These are phyloP conservation scores for Margarornis squamiger DNA, from an alignment of 2,797 vertebrate genomes.

Conservation along the genomic window DNA sequence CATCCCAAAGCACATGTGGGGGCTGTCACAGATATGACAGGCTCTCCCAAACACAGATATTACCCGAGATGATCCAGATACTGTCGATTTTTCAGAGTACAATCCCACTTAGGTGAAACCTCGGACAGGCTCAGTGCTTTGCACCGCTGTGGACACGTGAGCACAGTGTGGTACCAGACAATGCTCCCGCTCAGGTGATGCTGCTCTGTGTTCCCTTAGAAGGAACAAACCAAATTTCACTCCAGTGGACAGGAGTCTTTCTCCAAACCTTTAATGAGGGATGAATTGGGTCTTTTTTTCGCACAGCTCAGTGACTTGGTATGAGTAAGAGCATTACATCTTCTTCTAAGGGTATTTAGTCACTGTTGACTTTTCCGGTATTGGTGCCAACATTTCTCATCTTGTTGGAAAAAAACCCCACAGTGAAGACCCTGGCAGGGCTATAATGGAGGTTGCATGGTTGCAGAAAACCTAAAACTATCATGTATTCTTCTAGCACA, in stretches of 20 bases:
- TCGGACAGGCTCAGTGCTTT: accelerated
- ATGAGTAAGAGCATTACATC: constrained; percentile 58
- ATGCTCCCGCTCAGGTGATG: not conserved
- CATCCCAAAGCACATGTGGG: not conserved
- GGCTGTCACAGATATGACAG: not conserved
- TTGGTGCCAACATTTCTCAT: constrained; percentile 43
- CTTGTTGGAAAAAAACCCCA: not conserved
- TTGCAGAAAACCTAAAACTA: not conserved
- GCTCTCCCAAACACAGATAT: not conserved
- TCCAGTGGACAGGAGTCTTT: not conserved
- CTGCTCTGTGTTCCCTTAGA: not conserved
- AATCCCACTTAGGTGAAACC: too few relatives aligned
- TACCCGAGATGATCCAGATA: not conserved
- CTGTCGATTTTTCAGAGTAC: too few relatives aligned
- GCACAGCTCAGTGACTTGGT: not conserved
- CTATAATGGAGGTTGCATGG: not conserved
- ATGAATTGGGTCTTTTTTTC: not conserved
- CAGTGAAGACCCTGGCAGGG: constrained; percentile 37
- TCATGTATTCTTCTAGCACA: not conserved
- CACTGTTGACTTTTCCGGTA: constrained; percentile 58
- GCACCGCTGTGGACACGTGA: accelerated
- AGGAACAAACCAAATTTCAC: not conserved
- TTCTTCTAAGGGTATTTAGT: constrained; percentile 46
- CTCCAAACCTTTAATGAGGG: not conserved
- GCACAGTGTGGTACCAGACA: not conserved